Evolutionary conservation across 2,888 invertebrate genomes (phyloP), one percentile per base, ranked within the genome.

Genomic region (Chalcis sispes): DNA sequence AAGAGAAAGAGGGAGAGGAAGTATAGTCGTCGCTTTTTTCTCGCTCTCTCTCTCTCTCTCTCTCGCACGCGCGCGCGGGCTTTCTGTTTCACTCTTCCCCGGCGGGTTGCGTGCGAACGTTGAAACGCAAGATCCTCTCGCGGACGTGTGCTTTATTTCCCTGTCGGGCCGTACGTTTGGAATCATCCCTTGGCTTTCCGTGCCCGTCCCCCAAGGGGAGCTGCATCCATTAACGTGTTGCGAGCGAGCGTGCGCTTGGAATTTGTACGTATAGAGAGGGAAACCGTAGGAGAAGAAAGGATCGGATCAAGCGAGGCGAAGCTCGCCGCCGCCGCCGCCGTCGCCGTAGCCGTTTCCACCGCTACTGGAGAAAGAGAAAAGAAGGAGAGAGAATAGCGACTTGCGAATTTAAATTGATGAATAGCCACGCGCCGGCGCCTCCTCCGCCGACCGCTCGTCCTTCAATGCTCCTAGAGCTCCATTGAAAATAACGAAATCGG

Each of bases 111-210:
- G 69, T 61, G 54, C 76, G 65, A 77, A 76, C 50, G 73, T 52
- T 72, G 61, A 66, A 72, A 56, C 62, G 72, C 72, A 76, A 76
- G 69, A 73, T 65, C 42, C 65, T 61, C 59, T 20, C 50, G 64
- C 42, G 77, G 72, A 79, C 81, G 80, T 78, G 74, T 79, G 82
- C 77, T 82, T 83, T 84, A 87, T 87, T 87, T 87, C 87, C 87
- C 86, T 84, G 84, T 86, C 86, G 86, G 83, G 84, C 82, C 85
- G 83, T 87, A 86, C 83, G 81, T 86, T 87, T 83, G 80, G 83
- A 83, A 84, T 85, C 84, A 85, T 82, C 83, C 61, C 82, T 83
- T 79, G 79, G 80, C 77, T 78, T 77, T 80, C 67, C 78, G 77
- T 74, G 78, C 59, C 32, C 71, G 72, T 82, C 82, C 83, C 85